phyloP scores from a whole-genome alignment of 2,888 invertebrate species.

The Tetragonisca angustula region DNA sequence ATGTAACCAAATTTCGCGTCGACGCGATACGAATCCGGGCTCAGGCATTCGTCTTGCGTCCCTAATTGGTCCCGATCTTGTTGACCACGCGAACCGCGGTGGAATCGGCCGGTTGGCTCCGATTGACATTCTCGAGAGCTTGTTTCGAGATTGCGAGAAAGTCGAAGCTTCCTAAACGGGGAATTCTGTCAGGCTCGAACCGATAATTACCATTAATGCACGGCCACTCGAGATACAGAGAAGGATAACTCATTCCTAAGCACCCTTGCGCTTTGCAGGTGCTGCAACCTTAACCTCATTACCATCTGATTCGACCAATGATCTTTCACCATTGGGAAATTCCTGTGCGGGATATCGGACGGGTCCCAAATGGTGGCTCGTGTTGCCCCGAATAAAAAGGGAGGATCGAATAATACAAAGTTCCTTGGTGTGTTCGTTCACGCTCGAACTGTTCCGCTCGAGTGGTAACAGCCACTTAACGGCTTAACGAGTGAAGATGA shows the following conservation, averaged over 20 bases:
- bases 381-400: neutral
- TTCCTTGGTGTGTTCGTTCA: neutral
- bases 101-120: neutral
- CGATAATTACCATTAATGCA: neutral
- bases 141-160: neutral
- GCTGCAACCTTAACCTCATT: neutral
- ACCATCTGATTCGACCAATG: neutral
- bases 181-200: neutral
- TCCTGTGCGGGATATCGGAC: neutral
- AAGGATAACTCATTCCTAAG: neutral
- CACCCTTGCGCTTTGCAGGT: neutral
- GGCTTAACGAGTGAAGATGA: constrained; percentile 58
- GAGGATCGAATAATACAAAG: too few relatives aligned
- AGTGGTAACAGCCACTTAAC: constrained; percentile 55
- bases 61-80: constrained; percentile 9
- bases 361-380: neutral
- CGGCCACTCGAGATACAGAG: neutral
- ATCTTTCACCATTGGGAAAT: neutral
- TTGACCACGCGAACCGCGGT: neutral
- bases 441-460: constrained; percentile 1
- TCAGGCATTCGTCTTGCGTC: constrained; percentile 18
- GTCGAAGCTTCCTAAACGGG: neutral
- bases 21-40: neutral
- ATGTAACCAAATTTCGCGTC: constrained; percentile 16
- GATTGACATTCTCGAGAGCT: neutral